Evolutionary conservation across 2,113 vertebrate species (phyloP).

Genomic region (Dipodomys merriami): DNA sequence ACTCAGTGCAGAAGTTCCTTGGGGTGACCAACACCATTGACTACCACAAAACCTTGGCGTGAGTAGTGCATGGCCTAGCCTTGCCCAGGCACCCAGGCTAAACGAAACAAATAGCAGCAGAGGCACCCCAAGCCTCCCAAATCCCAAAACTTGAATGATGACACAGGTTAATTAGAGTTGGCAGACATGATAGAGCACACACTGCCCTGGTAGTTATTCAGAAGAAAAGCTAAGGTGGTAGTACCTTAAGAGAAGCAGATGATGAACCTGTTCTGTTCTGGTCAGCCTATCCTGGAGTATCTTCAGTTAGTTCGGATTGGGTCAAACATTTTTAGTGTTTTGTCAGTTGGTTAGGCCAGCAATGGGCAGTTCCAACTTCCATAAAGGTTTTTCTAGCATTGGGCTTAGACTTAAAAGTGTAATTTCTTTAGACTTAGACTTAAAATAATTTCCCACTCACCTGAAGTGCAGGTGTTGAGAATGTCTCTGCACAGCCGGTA

Average conservation of each 20-base stretch:
- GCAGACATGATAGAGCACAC: neutral
- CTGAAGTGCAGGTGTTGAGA: neutral
- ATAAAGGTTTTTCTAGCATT: neutral
- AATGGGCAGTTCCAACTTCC: neutral
- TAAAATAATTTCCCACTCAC: too few species aligned
- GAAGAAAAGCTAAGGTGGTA: neutral
- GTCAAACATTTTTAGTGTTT: neutral
- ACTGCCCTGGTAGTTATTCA: neutral
- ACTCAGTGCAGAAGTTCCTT: slow-evolving; percentile 96
- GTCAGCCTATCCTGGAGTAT: neutral
- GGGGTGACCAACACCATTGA: slow-evolving; percentile 90
- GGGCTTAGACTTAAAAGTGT: neutral
- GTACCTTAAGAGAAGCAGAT: neutral
- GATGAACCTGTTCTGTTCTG: neutral
- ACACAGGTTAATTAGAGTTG: neutral
- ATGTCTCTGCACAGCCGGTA: neutral
- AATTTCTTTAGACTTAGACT: neutral
- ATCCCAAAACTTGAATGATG: neutral
- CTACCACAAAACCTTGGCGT: slow-evolving; percentile 97
- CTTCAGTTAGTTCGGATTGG: neutral
- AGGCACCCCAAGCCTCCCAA: too few species aligned
- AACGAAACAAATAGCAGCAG: neutral
- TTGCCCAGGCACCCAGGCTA: neutral
- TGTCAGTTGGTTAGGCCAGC: neutral
- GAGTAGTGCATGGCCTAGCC: slow-evolving; percentile 79